Base-by-base conservation (phyloP, 1,140 invertebrate genomes). In the Ganaspis sp. region DNA sequence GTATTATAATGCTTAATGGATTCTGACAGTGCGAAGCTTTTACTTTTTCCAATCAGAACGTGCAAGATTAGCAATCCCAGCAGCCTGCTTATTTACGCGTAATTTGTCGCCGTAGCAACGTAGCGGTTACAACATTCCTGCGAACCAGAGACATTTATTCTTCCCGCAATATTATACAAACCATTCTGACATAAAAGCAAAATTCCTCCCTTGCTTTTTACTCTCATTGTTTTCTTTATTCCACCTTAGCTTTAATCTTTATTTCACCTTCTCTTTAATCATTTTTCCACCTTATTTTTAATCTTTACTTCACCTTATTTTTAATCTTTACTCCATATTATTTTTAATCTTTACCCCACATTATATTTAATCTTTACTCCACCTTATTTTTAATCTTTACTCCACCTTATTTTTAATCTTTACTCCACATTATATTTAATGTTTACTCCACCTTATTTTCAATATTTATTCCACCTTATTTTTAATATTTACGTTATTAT, bases 51-150 rank as follows among this genome's bases (percentile, higher is more conserved):
- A 64, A 64, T 29, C 26, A 64, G 58, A 64, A 29, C 23, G 58
- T 64, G 58, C 23, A 64, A 64, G 58, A 64, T 64, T 64, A 64
- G 37, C 74, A 15, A 38, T 54, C 49, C 49, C 74, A 58, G 74
- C 80, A 58, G 74, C 77, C 73, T 82, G 75, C 78, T 82, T 84
- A 84, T 84, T 82, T 84, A 72, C 83, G 77, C 78, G 80, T 84
- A 84, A 84, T 84, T 84, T 74, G 83, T 84, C 83, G 79, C 74
- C 77, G 71, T 77, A 80, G 34, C 54, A 40, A 40, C 72, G 21
- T 73, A 71, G 80, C 75, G 78, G 83, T 80, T 79, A 82, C 77
- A 74, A 78, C 80, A 82, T 82, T 82, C 79, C 79, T 72, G 79
- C 75, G 70, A 81, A 75, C 77, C 75, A 76, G 77, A 82, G 81